These are phyloP conservation scores for Leptura quadrifasciata DNA, from an alignment of 2,888 invertebrate genomes.

Conservation along the genomic window DNA sequence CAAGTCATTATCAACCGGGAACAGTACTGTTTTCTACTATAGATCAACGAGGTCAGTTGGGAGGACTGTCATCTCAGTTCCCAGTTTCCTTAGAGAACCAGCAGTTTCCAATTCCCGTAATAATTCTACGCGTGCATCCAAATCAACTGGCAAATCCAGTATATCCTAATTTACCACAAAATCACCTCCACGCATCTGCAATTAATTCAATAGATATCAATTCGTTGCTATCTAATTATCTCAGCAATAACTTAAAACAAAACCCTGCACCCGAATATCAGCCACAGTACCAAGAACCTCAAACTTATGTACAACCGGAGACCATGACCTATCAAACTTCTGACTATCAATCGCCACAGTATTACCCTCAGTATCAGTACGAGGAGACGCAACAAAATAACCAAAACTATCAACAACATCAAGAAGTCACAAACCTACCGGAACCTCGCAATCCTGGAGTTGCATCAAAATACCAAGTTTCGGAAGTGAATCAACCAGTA, in stretches of 20 bases:
- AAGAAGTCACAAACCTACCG: conserved; percentile 2
- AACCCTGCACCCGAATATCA: conserved; percentile 54
- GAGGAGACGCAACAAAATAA: conserved; percentile 19
- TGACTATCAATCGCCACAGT: conserved; percentile 39
- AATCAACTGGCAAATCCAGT: conserved; percentile 76
- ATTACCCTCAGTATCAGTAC: conserved; percentile 42
- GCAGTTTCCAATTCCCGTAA: conserved; percentile 76
- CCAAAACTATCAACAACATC: conserved; percentile 10
- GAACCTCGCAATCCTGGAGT: neutral
- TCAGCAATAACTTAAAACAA: conserved; percentile 67
- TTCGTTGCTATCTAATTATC: conserved; percentile 76
- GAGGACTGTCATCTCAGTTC: conserved; percentile 75
- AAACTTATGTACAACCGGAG: conserved; percentile 17
- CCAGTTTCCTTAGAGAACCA: conserved; percentile 72
- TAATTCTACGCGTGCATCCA: conserved; percentile 77
- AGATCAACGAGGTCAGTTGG: conserved; percentile 72
- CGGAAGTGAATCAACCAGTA: conserved; percentile 44
- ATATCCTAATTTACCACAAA: conserved; percentile 77
- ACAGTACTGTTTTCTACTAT: conserved; percentile 68
- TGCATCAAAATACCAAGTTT: conserved; percentile 13
- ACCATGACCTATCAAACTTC: neutral
- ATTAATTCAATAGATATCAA: conserved; percentile 78
- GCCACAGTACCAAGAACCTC: conserved; percentile 32
- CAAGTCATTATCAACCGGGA: conserved; percentile 64
- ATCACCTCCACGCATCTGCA: conserved; percentile 76